Evolutionary conservation across 2,113 vertebrate species (phyloP).

Genomic region (Phalacrocorax brasilianus): DNA sequence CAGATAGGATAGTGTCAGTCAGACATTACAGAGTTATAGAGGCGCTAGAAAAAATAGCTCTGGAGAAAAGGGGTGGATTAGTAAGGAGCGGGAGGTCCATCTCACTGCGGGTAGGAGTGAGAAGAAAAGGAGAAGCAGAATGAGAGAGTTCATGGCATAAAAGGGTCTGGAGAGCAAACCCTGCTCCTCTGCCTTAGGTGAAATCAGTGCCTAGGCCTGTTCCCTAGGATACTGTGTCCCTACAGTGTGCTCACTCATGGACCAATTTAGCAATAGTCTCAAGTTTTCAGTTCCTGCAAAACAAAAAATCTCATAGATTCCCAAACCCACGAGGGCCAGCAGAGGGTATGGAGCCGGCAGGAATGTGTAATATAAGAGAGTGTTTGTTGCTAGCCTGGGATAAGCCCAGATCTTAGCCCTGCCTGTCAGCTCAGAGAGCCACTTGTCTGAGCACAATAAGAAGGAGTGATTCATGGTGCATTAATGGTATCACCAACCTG

Average conservation of each 20-base stretch:
- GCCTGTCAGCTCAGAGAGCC: neutral
- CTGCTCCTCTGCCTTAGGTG: neutral
- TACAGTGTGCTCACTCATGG: neutral
- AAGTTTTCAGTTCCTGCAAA: slow-evolving; percentile 21
- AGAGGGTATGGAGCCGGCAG: neutral
- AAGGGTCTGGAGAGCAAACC: neutral
- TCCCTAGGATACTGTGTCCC: neutral
- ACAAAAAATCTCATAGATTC: neutral
- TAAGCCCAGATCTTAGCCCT: neutral
- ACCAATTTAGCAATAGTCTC: neutral
- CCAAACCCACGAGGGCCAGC: neutral
- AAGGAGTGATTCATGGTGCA: neutral
- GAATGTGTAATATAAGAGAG: neutral
- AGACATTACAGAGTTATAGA: neutral
- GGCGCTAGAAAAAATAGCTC: neutral
- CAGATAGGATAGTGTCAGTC: neutral
- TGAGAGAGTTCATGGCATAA: neutral
- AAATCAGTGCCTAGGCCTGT: neutral
- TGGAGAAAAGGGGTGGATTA: neutral
- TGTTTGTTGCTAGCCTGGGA: neutral
- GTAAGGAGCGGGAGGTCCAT: neutral
- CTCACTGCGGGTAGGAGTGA: rapidly evolving
- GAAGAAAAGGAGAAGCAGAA: neutral
- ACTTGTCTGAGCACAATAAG: neutral
- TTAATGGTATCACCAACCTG: neutral